These are phyloP conservation scores for Pharmacophagus antenor DNA, from an alignment of 2,888 invertebrate species.

Conservation along the genomic window DNA sequence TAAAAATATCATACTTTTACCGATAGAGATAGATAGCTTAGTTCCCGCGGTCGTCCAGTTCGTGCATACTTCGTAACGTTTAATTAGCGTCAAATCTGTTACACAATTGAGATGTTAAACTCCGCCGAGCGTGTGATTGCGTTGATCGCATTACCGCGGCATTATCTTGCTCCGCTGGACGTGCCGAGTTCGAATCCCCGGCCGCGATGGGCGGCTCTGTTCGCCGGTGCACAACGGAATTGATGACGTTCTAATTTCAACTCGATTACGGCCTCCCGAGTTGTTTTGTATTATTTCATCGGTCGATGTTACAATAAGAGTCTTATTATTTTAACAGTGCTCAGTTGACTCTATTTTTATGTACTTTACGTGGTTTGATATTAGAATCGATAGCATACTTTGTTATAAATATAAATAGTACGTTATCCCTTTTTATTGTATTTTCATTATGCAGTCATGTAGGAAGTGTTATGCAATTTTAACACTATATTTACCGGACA, in stretches of 20 bases:
- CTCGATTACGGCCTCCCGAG: not conserved
- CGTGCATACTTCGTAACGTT: conserved; percentile 9
- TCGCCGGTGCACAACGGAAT: not conserved
- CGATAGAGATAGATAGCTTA: not conserved
- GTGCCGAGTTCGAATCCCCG: conserved; percentile 12
- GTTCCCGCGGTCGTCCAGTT: not conserved
- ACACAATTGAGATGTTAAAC: conserved; percentile 21
- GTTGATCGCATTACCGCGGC: conserved; percentile 39
- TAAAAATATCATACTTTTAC: too few relatives aligned
- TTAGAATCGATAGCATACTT: too few relatives aligned
- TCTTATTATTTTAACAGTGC: not conserved
- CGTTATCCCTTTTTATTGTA: too few relatives aligned
- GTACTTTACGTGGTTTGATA: too few relatives aligned
- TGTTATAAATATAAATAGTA: too few relatives aligned
- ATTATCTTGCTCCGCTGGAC: conserved; percentile 28
- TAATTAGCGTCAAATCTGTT: conserved; percentile 16
- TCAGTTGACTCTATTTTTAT: too few relatives aligned
- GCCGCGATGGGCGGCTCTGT: conserved; percentile 10
- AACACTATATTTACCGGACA: too few relatives aligned
- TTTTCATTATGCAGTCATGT: too few relatives aligned
- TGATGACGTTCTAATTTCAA: conserved; percentile 5
- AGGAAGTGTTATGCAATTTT: too few relatives aligned
- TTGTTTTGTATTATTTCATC: not conserved
- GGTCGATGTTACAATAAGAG: not conserved
- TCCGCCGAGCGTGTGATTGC: conserved; percentile 38